Conservation (phyloP, 2,888 invertebrate genomes). For the Linnaemya vulpina region DNA sequence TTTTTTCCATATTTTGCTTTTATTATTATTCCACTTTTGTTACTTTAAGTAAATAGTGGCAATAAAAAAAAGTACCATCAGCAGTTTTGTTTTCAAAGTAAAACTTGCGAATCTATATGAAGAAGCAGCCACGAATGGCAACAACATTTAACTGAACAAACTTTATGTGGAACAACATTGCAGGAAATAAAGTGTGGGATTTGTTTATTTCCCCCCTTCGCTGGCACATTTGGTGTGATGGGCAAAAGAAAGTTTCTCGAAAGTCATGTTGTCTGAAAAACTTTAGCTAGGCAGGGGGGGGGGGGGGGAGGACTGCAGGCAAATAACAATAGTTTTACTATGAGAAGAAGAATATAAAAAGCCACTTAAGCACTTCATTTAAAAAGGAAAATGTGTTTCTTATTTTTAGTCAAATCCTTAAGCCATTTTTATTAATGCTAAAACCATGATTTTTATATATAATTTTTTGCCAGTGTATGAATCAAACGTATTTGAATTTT, state of each 20-base stretch:
- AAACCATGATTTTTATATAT: not conserved
- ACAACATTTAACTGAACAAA: constrained; percentile 30
- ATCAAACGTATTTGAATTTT: too few relatives aligned
- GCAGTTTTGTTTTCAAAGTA: constrained; percentile 52
- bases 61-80: constrained; percentile 67
- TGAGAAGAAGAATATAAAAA: not conserved
- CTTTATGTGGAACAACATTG: constrained; percentile 59
- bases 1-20: not conserved
- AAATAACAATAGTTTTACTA: constrained; percentile 30
- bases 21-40: constrained; percentile 20
- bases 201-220: not conserved
- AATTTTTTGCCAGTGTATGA: too few relatives aligned
- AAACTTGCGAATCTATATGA: not conserved
- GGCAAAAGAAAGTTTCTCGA: constrained; percentile 18
- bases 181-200: constrained; percentile 41
- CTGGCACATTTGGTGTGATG: not conserved
- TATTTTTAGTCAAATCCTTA: not conserved
- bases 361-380: not conserved
- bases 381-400: not conserved
- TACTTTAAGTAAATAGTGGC: constrained; percentile 43
- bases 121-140: constrained; percentile 2
- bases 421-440: not conserved
- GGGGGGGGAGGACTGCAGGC: not conserved
- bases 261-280: constrained; percentile 19
- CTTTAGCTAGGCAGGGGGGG: too few relatives aligned